Conservation (phyloP, 1,140 invertebrate genomes). For the Achatina immaculata region DNA sequence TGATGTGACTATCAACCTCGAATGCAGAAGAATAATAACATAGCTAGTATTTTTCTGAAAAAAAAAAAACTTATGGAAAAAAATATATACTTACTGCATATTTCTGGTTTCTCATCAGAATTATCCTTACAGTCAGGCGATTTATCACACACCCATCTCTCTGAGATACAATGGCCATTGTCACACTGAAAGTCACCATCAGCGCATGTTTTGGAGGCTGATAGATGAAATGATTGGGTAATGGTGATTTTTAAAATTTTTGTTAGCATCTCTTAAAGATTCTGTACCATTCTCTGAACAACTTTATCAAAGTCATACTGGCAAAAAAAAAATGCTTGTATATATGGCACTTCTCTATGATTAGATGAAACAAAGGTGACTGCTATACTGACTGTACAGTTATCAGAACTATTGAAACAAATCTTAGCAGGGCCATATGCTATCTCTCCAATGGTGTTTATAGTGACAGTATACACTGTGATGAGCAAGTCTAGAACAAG, state of each 20-base stretch:
- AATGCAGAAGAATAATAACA: too few species aligned
- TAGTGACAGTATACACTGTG: too few species aligned
- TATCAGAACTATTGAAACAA: too few species aligned
- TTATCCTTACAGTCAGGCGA: conserved; percentile 60
- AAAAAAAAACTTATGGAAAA: too few species aligned
- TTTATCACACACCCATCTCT: conserved; percentile 56
- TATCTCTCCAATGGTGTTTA: too few species aligned
- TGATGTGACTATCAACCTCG: too few species aligned
- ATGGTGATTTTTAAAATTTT: neutral
- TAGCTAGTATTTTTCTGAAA: too few species aligned
- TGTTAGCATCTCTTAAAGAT: neutral
- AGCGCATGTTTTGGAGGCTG: conserved; percentile 39
- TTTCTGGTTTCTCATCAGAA: conserved; percentile 66
- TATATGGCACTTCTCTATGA: too few species aligned
- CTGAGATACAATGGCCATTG: conserved; percentile 50
- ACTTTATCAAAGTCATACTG: neutral
- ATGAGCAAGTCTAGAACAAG: too few species aligned
- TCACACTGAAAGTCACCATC: conserved; percentile 42
- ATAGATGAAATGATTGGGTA: neutral
- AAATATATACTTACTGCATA: conserved; percentile 34
- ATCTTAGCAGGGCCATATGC: too few species aligned
- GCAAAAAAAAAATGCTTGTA: neutral
- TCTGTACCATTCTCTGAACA: neutral
- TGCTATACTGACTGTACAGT: too few species aligned
- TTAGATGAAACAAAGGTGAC: too few species aligned